A percentile compares a stretch with the other conserved stretches of the same genome.
Evolutionary conservation across 1,140 invertebrate species (phyloP).

Genomic region (Drosophila orena): DNA sequence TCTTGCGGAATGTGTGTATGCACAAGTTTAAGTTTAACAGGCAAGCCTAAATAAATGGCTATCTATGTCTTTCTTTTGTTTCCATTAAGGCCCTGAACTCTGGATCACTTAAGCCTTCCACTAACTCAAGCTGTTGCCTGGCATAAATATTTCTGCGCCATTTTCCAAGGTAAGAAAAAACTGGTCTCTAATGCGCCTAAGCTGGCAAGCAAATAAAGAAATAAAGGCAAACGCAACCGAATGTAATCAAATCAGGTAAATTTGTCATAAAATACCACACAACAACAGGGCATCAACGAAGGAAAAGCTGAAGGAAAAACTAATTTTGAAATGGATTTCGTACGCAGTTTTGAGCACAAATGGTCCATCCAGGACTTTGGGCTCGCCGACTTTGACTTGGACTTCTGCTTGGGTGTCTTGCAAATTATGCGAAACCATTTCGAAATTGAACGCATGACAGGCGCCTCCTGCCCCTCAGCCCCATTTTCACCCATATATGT

Average conservation of each 20-base stretch:
- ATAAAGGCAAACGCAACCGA: conserved; percentile 22
- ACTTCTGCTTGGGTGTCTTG: conserved; percentile 51
- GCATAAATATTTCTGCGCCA: conserved; percentile 33
- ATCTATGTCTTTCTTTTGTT: no score
- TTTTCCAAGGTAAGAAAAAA: conserved; percentile 37
- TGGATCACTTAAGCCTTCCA: conserved; percentile 32
- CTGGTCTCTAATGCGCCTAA: conserved; percentile 50
- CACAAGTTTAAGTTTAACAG: no score
- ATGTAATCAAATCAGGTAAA: conserved; percentile 84
- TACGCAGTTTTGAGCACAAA: conserved; percentile 83
- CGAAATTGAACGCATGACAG: conserved; percentile 83
- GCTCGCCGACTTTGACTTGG: conserved; percentile 3
- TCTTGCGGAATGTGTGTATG: no score
- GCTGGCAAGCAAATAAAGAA: conserved; percentile 23
- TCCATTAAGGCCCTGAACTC: no score
- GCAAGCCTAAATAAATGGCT: no score
- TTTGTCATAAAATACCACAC: conserved; percentile 78
- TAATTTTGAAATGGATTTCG: conserved; percentile 83
- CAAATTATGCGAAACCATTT: conserved; percentile 85
- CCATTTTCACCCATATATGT: neutral
- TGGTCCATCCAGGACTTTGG: conserved; percentile 48
- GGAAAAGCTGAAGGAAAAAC: conserved; percentile 50
- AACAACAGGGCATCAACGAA: conserved; percentile 30
- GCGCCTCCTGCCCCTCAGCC: neutral
- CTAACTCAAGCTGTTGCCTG: conserved; percentile 43